These are phyloP conservation scores for Diploptera punctata DNA, from an alignment of 2,888 invertebrate species.

Conservation along the genomic window DNA sequence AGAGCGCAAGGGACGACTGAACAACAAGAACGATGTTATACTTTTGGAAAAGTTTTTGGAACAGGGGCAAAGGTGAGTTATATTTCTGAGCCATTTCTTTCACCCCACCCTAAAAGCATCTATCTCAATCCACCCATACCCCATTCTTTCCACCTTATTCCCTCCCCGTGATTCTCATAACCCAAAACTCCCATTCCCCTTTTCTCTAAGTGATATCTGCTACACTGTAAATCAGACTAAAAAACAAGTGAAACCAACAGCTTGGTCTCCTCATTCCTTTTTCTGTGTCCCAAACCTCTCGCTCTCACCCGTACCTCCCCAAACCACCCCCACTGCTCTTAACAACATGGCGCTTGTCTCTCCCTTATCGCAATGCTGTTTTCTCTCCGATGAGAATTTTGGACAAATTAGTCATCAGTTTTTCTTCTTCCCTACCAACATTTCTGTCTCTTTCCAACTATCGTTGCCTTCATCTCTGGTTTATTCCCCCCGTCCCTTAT, in stretches of 20 bases:
- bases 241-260: slow-evolving; percentile 37
- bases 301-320: neutral
- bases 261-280: slow-evolving; percentile 34
- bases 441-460: slow-evolving; percentile 31
- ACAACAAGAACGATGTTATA: slow-evolving; percentile 24
- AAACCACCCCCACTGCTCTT: neutral
- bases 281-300: neutral
- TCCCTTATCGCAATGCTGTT: slow-evolving; percentile 42
- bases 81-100: slow-evolving; percentile 36
- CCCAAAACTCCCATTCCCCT: slow-evolving; percentile 12
- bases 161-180: slow-evolving; percentile 27
- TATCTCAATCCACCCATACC: slow-evolving; percentile 26
- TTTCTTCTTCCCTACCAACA: slow-evolving; percentile 46
- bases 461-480: slow-evolving; percentile 24
- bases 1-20: neutral
- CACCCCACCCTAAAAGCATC: slow-evolving; percentile 26
- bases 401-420: slow-evolving; percentile 56
- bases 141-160: neutral
- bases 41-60: slow-evolving; percentile 28
- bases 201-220: slow-evolving; percentile 39
- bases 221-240: slow-evolving; percentile 39
- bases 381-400: slow-evolving; percentile 51
- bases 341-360: slow-evolving; percentile 29
- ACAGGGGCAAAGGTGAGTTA: slow-evolving; percentile 34
- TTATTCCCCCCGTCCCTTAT: slow-evolving; percentile 21